Conservation (phyloP, 2,113 vertebrate species). For the Mustelus asterias region DNA sequence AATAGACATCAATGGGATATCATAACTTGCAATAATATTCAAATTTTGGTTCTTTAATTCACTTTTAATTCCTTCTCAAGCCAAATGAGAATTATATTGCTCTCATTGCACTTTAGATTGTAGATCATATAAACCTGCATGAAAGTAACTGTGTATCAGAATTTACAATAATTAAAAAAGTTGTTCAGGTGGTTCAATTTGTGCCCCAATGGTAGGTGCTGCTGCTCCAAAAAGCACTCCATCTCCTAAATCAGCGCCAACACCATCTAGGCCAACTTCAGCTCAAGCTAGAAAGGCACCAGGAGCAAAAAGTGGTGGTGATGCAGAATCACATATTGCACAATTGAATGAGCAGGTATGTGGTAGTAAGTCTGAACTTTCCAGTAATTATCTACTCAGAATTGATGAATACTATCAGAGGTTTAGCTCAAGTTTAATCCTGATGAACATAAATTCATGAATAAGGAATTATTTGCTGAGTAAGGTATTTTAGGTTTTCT, state of each 20-base stretch:
- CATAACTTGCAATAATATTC: not conserved
- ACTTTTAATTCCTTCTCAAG: not conserved
- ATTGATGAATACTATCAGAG: constrained; percentile 1
- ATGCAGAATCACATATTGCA: constrained; percentile 92
- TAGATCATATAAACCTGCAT: not conserved
- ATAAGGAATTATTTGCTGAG: not conserved
- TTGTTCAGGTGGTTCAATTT: constrained; percentile 33
- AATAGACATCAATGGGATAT: not conserved
- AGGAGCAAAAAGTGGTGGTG: constrained; percentile 85
- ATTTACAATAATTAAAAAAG: not conserved
- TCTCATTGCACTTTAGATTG: not conserved
- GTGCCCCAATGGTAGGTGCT: constrained; percentile 62
- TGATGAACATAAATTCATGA: not conserved
- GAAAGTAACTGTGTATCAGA: constrained; percentile 16
- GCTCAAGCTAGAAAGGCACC: constrained; percentile 93
- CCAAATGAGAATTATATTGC: not conserved
- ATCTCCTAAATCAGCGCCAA: constrained; percentile 81
- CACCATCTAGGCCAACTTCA: constrained; percentile 90
- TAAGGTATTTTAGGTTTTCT: not conserved
- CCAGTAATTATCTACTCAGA: constrained; percentile 18
- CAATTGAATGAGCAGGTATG: constrained; percentile 89
- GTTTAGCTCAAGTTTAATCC: constrained; percentile 1
- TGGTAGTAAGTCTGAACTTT: constrained; percentile 23
- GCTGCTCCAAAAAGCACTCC: constrained; percentile 83
- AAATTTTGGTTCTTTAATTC: not conserved